Evolutionary conservation across 2,113 vertebrate genomes (phyloP).

Genomic region (Myiozetetes cayanensis): DNA sequence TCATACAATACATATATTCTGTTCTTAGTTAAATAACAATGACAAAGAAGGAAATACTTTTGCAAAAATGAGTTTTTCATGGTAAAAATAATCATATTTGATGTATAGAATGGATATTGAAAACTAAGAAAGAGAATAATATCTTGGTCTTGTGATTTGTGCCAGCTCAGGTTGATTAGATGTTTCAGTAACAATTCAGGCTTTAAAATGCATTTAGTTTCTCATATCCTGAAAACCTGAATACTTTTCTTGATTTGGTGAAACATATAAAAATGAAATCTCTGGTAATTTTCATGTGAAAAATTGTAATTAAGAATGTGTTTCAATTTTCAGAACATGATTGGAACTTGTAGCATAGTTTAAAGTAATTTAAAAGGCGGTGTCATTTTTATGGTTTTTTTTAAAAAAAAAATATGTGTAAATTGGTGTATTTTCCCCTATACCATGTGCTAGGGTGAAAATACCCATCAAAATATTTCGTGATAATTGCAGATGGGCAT

Average conservation of each 20-base stretch:
- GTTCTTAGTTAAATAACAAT: not conserved
- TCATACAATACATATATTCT: not conserved
- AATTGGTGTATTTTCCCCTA: not conserved
- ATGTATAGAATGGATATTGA: not conserved
- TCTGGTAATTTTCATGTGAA: not conserved
- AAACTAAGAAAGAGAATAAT: not conserved
- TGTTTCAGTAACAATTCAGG: not conserved
- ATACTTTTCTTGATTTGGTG: not conserved
- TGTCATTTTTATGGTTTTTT: rapidly evolving
- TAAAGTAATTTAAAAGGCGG: not conserved
- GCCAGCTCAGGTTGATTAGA: not conserved
- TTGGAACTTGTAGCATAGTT: not conserved
- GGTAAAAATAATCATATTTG: not conserved
- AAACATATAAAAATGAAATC: not conserved
- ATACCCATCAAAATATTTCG: not conserved
- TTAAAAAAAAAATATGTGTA: too few species aligned
- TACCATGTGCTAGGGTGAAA: not conserved
- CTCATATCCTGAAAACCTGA: not conserved
- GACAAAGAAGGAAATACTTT: not conserved
- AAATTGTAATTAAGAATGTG: not conserved
- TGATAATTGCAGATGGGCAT: not conserved
- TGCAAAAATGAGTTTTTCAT: not conserved
- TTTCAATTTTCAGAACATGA: not conserved
- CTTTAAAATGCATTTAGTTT: not conserved
- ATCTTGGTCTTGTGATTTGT: not conserved